phyloP scores from a whole-genome alignment of 1,140 invertebrate species.

The Panagrolaimus sp. region DNA sequence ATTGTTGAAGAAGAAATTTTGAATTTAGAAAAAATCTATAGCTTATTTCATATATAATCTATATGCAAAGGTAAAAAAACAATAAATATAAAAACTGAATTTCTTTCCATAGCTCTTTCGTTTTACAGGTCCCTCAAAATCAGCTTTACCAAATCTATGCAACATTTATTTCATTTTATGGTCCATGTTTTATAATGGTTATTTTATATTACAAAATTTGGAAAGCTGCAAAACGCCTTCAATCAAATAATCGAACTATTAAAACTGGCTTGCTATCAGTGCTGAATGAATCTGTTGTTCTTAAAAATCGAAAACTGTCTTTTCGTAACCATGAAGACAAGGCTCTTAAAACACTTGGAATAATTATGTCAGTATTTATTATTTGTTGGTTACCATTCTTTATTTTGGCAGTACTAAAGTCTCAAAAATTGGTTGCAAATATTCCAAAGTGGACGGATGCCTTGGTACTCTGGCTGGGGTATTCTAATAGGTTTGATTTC shows the following conservation, averaged over 20 bases:
- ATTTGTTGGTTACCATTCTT: slow-evolving; percentile 94
- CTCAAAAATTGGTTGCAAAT: slow-evolving; percentile 26
- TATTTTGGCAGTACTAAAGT: slow-evolving; percentile 60
- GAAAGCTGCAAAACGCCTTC: slow-evolving; percentile 60
- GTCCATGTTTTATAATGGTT: slow-evolving; percentile 62
- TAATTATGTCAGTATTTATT: slow-evolving; percentile 91
- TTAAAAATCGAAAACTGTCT: not conserved
- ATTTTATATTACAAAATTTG: slow-evolving; percentile 61
- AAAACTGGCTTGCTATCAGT: too few relatives aligned
- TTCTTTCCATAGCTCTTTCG: too few relatives aligned
- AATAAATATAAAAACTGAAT: too few relatives aligned
- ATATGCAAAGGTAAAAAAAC: too few relatives aligned
- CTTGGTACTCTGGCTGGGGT: slow-evolving; percentile 61
- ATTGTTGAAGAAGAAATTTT: too few relatives aligned
- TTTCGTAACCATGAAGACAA: slow-evolving; percentile 45
- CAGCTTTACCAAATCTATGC: slow-evolving; percentile 59
- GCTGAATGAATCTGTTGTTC: too few relatives aligned
- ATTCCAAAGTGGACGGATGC: slow-evolving; percentile 59
- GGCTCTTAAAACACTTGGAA: slow-evolving; percentile 76
- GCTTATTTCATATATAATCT: too few relatives aligned
- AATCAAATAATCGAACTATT: slow-evolving; percentile 54
- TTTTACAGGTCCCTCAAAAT: slow-evolving; percentile 43
- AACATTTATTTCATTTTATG: slow-evolving; percentile 63
- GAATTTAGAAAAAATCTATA: too few relatives aligned
- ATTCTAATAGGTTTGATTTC: slow-evolving; percentile 59